Percentiles rank a stretch among this genome's conserved stretches.
These are phyloP conservation scores for Potorous gilbertii DNA, from an alignment of 2,797 vertebrate species.

Conservation along the genomic window DNA sequence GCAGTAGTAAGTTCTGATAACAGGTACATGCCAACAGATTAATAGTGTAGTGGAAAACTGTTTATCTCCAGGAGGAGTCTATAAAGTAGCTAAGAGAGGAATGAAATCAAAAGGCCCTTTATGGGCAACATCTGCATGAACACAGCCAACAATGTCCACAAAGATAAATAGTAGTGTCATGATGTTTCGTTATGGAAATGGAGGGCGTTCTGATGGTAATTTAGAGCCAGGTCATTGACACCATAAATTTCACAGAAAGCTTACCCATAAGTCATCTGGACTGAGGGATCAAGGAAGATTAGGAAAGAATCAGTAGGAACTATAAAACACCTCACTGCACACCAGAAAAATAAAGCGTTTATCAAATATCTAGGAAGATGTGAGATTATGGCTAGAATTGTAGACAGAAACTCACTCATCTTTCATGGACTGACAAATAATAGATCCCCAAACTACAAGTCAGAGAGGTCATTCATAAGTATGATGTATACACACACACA, in stretches of 20 bases:
- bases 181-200: background rate
- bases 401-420: background rate
- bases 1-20: background rate
- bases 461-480: background rate
- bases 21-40: background rate
- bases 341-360: background rate
- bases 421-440: background rate
- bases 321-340: background rate
- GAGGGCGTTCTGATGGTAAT: background rate
- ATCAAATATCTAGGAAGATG: background rate
- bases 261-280: background rate
- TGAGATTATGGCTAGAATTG: background rate
- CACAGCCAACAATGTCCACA: background rate
- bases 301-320: background rate
- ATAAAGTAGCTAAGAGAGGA: background rate
- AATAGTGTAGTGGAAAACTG: background rate
- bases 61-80: background rate
- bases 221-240: background rate
- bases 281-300: background rate
- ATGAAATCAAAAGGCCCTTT: background rate
- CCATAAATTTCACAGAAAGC: background rate
- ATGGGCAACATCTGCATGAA: background rate
- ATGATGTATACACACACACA: background rate
- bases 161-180: background rate
- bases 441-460: background rate